These are phyloP conservation scores for Meloidogyne chitwoodi DNA, from an alignment of 1,140 invertebrate genomes.

Conservation along the genomic window DNA sequence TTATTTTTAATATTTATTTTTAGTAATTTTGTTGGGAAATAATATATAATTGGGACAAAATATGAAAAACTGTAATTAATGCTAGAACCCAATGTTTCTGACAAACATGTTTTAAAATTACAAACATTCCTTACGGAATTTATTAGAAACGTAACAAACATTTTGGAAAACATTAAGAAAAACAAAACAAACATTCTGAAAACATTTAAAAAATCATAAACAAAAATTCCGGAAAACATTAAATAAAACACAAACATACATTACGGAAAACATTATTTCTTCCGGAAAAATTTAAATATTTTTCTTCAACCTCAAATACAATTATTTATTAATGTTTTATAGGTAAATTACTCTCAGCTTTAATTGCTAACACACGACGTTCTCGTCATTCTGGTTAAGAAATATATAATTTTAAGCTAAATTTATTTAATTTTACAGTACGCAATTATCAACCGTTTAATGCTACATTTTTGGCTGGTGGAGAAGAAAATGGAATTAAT, in stretches of 20 bases:
- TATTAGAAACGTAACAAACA: no score
- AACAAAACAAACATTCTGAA: no score
- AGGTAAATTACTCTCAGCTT: conserved; percentile 18
- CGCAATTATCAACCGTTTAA: neutral
- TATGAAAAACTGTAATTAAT: no score
- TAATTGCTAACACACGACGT: conserved; percentile 6
- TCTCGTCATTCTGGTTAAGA: neutral
- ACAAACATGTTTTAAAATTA: no score
- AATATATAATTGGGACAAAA: no score
- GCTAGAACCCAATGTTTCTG: no score
- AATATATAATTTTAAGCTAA: no score
- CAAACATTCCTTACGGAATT: no score
- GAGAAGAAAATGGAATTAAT: neutral
- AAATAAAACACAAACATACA: no score
- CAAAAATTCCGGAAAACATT: neutral
- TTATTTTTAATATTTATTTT: neutral
- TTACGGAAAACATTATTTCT: neutral
- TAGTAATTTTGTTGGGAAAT: no score
- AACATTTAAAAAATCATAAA: no score
- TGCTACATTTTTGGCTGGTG: conserved; percentile 13
- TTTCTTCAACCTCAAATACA: neutral
- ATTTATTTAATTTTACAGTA: neutral
- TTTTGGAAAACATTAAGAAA: no score
- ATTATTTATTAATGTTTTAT: neutral
- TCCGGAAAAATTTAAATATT: neutral